Conservation (phyloP, 2,888 invertebrate genomes). For the Ellobium chinense region DNA sequence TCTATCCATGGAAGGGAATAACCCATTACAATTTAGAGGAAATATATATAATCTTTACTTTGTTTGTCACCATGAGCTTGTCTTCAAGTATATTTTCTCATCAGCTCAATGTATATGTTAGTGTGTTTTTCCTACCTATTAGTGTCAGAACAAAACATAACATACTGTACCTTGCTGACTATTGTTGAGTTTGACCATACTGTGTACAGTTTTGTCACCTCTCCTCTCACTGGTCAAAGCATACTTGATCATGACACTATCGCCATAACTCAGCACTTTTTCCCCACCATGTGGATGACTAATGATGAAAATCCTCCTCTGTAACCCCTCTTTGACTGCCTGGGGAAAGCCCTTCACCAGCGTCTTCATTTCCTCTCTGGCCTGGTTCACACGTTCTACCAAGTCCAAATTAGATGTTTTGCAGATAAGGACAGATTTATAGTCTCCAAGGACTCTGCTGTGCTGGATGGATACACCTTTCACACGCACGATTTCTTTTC, state of each 20-base stretch:
- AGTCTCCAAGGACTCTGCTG: background rate
- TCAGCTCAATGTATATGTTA: too few species aligned
- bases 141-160: too few species aligned
- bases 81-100: too few species aligned
- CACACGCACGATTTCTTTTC: background rate
- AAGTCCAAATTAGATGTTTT: background rate
- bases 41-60: too few species aligned
- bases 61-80: too few species aligned
- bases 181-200: slow-evolving; percentile 7
- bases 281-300: slow-evolving; percentile 35
- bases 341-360: background rate
- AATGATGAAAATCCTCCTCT: slow-evolving; percentile 8
- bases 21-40: too few species aligned
- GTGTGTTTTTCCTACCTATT: too few species aligned
- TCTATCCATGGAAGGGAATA: too few species aligned
- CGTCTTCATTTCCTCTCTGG: background rate
- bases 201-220: background rate
- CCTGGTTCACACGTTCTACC: background rate
- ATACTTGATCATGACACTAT: slow-evolving; percentile 19
- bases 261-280: slow-evolving; percentile 22
- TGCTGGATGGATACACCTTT: slow-evolving; percentile 7
- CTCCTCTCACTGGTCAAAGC: background rate
- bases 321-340: background rate
- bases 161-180: slow-evolving; percentile 20
- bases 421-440: slow-evolving; percentile 13